Evolutionary conservation across 2,113 vertebrate genomes (phyloP), one percentile per base, ranked within the genome.

Genomic region (Anser cygnoides): DNA sequence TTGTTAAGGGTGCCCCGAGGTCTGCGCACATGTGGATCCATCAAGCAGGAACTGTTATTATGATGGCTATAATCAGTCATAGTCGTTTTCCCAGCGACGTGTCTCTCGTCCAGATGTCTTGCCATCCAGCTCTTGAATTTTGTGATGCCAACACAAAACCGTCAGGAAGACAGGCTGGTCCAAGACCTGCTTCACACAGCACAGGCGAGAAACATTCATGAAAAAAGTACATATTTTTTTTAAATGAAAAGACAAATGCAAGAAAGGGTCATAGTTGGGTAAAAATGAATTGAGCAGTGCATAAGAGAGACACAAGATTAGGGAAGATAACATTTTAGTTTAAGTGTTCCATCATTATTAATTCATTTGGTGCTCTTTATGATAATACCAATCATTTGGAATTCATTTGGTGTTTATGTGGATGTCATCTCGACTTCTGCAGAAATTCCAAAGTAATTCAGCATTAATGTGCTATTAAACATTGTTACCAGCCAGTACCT

Each of bases 391-490:
- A 96, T 96, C 94, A 95, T 96, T 97, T 97, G 93, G 92, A 97
- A 98, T 97, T 92, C 94, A 95, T 97, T 97, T 95, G 94, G 87
- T 97, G 95, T 97, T 98, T 97, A 97, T 97, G 93, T 94, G 96
- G 94, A 97, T 96, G 95, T 90, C 97, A 93, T 96, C 88, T 76
- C 7, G 7, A 85, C 79, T 95, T 93, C 95, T 95, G 92, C 90
- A 94, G 96, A 93, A 97, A 97, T 97, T 96, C 96, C 44, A 63
- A 91, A 95, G 81, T 93, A 96, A 97, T 97, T 97, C 96, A 91
- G 93, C 94, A 96, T 97, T 97, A 97, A 96, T 97, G 92, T 75
- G 92, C 97, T 97, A 98, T 98, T 97, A 97, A 98, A 97, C 97
- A 97, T 89, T 97, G 95, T 95, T 96, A 97, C 96, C 96, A 95